Evolutionary conservation across 2,888 invertebrate genomes (phyloP).

Genomic region (Deroplatys truncata): DNA sequence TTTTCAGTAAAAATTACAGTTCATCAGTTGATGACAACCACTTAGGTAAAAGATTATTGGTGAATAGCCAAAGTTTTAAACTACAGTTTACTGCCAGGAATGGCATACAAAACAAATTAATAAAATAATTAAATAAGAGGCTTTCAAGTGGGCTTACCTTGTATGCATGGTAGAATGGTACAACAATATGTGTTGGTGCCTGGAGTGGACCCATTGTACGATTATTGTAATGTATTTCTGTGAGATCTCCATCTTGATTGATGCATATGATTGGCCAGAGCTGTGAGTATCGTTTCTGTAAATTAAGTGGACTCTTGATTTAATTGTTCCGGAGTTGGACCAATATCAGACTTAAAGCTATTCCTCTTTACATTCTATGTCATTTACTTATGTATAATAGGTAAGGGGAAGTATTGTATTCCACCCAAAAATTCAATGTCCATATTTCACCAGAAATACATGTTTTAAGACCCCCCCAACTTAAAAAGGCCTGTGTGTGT

Average conservation of each 20-base stretch:
- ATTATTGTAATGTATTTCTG: conserved; percentile 41
- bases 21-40: too few species aligned
- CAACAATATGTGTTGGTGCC: conserved; percentile 38
- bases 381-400: too few species aligned
- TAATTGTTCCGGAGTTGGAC: neutral
- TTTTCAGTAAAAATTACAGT: too few species aligned
- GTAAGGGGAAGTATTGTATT: too few species aligned
- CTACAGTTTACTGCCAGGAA: too few species aligned
- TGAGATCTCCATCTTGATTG: conserved; percentile 37
- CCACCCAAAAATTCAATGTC: too few species aligned
- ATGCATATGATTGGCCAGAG: conserved; percentile 39
- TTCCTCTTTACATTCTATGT: too few species aligned
- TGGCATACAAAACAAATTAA: neutral
- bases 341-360: neutral
- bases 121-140: neutral
- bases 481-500: too few species aligned
- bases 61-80: too few species aligned
- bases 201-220: conserved; percentile 41
- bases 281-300: conserved; percentile 39
- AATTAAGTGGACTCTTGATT: conserved; percentile 2
- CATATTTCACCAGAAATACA: too few species aligned
- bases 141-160: conserved; percentile 29
- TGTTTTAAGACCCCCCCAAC: too few species aligned
- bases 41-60: too few species aligned
- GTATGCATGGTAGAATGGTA: conserved; percentile 41